Evolutionary conservation across 2,888 invertebrate genomes (phyloP), one percentile per base, ranked within the genome.

Genomic region (Apoderus coryli): DNA sequence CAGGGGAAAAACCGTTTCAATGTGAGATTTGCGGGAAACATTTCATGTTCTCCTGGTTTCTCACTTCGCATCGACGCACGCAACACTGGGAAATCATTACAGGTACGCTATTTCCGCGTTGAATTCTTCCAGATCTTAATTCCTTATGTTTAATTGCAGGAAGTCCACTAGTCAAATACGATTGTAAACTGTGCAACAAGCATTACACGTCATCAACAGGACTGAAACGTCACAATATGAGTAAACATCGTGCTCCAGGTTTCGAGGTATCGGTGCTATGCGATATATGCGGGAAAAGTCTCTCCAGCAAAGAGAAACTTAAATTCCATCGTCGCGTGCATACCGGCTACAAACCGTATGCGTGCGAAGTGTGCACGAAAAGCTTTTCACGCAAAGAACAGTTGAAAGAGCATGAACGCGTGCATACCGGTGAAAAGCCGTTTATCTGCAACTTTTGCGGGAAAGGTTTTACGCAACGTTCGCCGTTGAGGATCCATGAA

Each of bases 341-440:
- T 42, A 57, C 59, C 1, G 65, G 65, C 3, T 59, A 64, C 24
- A 67, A 65, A 40, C 69, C 69, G 3, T 49, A 39, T 34, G 32
- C 42, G 4, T 53, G 53, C 24, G 44, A 45, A 16, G 40, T 47
- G n/a, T 52, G 53, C 33, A 41, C 64, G 27, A 68, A 69, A 44
- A 65, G 64, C 2, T 69, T 69, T 51, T 66, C 65, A 14, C 64
- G 68, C 49, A 67, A 67, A 43, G 67, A 67, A 51, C 67, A 68
- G 50, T 53, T 70, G 39, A 67, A 64, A 28, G 50, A 48, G 25
- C 70, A 70, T 56, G 66, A 67, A 52, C 59, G 69, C 27, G 67
- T 67, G 28, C 70, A 70, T 53, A 65, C 66, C 1, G 69, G 69
- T 0, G 69, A 69, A 55, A 67, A 67, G 51, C 71, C 71, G 25